These are phyloP conservation scores for Tragelaphus oryx DNA, from an alignment of 2,797 vertebrate genomes.

Conservation along the genomic window DNA sequence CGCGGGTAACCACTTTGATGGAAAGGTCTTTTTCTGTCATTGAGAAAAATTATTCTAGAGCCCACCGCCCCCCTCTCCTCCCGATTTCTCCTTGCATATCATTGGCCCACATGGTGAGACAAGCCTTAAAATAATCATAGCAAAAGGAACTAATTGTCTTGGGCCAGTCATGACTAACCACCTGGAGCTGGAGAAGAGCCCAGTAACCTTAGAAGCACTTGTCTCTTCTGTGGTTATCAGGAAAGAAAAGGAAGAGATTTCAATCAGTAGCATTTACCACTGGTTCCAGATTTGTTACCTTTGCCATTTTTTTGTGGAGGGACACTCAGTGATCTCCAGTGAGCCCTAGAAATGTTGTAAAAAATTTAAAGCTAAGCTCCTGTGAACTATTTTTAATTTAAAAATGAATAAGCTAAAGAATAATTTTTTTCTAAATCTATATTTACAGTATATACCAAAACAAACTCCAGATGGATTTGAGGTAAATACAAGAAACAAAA, in stretches of 20 bases:
- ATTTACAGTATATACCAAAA: background rate
- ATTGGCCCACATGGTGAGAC: background rate
- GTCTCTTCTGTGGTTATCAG: background rate
- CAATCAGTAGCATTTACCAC: background rate
- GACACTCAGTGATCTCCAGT: background rate
- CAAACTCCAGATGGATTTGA: conserved; percentile 2
- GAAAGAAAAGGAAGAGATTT: background rate
- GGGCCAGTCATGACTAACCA: background rate
- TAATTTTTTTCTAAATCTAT: background rate
- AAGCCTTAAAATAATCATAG: background rate
- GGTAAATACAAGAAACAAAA: background rate
- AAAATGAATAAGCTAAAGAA: background rate
- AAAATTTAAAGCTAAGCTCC: background rate
- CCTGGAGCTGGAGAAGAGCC: background rate
- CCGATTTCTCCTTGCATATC: background rate
- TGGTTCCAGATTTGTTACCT: background rate
- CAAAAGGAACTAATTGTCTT: background rate
- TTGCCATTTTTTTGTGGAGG: background rate
- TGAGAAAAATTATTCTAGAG: background rate
- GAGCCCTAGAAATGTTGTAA: background rate
- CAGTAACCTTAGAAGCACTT: background rate
- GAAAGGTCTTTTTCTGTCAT: background rate
- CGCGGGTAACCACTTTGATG: background rate
- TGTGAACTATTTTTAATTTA: conserved; percentile 24
- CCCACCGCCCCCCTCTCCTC: fast-evolving